Evolutionary conservation across 2,888 invertebrate species (phyloP).

Genomic region (Euclidia mi): DNA sequence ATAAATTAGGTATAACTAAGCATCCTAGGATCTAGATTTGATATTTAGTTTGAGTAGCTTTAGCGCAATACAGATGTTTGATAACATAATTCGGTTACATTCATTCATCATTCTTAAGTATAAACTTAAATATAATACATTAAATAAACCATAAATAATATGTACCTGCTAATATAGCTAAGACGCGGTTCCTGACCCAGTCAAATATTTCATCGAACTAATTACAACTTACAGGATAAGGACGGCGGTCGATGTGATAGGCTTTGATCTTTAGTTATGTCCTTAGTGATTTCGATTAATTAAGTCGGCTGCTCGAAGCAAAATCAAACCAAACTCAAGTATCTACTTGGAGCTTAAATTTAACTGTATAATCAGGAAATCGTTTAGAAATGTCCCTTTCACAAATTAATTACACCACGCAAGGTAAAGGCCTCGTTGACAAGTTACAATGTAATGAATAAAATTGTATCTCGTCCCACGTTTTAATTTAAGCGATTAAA

Average conservation of each 20-base stretch:
- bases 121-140: neutral
- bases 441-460: neutral
- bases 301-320: conserved; percentile 19
- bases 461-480: neutral
- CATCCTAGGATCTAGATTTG: too few species aligned
- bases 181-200: neutral
- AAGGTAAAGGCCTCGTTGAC: neutral
- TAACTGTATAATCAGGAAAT: neutral
- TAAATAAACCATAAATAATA: conserved; percentile 13
- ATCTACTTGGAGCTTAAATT: conserved; percentile 4
- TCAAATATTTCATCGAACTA: conserved; percentile 39
- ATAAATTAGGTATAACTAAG: too few species aligned
- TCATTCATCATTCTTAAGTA: neutral
- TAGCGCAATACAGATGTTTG: too few species aligned
- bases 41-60: too few species aligned
- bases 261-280: conserved; percentile 36
- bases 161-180: conserved; percentile 1
- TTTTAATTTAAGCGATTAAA: neutral
- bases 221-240: conserved; percentile 45
- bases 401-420: conserved; percentile 4
- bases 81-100: too few species aligned
- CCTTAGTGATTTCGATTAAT: conserved; percentile 39
- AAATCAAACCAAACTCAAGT: conserved; percentile 7
- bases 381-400: neutral
- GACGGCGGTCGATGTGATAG: conserved; percentile 19